Percentiles rank a stretch among this genome's conserved stretches.
Conservation (phyloP, 2,113 vertebrate genomes). For the Thamnophis sirtalis region DNA sequence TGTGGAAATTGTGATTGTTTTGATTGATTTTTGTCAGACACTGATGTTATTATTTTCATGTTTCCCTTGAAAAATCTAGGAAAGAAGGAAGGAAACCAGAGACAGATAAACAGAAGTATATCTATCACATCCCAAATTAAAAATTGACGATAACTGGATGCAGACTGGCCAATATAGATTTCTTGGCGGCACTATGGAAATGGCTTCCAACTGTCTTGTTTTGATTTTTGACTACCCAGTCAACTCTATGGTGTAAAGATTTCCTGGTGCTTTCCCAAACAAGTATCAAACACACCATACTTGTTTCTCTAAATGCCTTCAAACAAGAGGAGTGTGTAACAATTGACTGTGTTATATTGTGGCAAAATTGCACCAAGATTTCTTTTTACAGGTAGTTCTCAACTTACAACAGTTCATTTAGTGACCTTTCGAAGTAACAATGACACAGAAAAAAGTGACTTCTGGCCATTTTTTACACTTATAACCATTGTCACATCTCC, state of each 20-base stretch:
- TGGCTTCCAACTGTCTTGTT: not conserved
- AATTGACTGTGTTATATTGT: not conserved
- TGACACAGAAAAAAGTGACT: too few relatives aligned
- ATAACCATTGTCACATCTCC: too few relatives aligned
- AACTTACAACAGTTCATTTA: too few relatives aligned
- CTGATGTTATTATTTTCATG: not conserved
- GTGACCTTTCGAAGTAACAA: too few relatives aligned
- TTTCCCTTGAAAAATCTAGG: not conserved
- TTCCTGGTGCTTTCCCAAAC: not conserved
- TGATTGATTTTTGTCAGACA: not conserved
- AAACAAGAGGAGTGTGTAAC: not conserved
- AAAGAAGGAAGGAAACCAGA: not conserved
- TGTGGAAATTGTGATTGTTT: not conserved
- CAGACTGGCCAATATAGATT: not conserved
- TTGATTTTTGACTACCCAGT: not conserved
- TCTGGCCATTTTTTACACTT: too few relatives aligned
- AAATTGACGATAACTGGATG: not conserved
- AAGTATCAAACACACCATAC: not conserved
- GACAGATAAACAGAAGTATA: not conserved
- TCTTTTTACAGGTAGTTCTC: not conserved
- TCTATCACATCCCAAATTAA: not conserved
- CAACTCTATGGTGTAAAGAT: not conserved
- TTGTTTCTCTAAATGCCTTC: not conserved
- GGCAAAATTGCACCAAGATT: not conserved
- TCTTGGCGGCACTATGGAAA: not conserved